These are phyloP conservation scores for Dryobota labecula DNA, from an alignment of 2,888 invertebrate species.

Conservation along the genomic window DNA sequence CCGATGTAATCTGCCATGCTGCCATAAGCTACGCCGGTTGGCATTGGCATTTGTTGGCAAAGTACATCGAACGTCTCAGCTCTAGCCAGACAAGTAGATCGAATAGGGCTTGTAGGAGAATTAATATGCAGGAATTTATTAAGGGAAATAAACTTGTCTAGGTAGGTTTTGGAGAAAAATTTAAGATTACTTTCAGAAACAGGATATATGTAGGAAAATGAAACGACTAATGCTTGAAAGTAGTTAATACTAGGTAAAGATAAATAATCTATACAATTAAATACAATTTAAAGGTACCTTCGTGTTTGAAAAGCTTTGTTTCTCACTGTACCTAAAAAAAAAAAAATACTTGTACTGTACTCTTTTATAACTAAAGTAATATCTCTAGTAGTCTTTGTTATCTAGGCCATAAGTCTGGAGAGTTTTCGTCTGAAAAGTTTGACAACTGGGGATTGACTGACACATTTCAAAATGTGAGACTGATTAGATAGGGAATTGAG, in stretches of 20 bases:
- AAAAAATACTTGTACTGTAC: not conserved
- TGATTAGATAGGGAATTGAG: constrained; percentile 14
- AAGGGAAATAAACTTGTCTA: not conserved
- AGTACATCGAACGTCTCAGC: constrained; percentile 49
- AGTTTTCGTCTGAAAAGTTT: constrained; percentile 52
- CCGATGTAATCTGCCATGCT: constrained; percentile 63
- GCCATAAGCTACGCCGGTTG: constrained; percentile 60
- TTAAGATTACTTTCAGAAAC: too few species aligned
- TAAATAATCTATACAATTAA: too few species aligned
- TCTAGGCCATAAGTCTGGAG: constrained; percentile 26
- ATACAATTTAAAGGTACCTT: too few species aligned
- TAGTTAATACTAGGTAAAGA: too few species aligned
- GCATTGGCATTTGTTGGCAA: constrained; percentile 60
- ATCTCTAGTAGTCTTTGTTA: constrained; percentile 22
- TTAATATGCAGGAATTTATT: constrained; percentile 2
- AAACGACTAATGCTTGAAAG: too few species aligned
- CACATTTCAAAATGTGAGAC: constrained; percentile 15
- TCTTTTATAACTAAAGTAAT: constrained; percentile 15
- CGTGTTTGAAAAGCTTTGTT: not conserved
- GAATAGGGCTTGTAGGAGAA: constrained; percentile 41
- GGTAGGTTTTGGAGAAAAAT: not conserved
- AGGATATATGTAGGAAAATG: too few species aligned
- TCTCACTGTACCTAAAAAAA: not conserved
- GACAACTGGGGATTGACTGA: constrained; percentile 29
- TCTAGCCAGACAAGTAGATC: constrained; percentile 37